These are phyloP conservation scores for Acanthurus leucopareius DNA, from an alignment of 2,797 vertebrate species.

Conservation along the genomic window DNA sequence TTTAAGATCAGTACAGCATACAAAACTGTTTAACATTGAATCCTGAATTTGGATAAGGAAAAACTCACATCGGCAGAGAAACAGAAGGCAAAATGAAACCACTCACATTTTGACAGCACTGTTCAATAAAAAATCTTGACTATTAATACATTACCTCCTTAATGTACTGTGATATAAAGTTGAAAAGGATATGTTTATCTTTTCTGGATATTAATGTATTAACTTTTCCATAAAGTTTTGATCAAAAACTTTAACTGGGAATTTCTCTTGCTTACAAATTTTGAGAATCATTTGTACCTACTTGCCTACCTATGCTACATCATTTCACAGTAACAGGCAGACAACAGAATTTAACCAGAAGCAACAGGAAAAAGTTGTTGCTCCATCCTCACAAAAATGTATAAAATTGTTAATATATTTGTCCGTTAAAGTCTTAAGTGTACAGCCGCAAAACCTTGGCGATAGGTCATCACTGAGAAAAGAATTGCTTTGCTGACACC, in stretches of 20 bases:
- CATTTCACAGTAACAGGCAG: neutral
- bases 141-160: neutral
- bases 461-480: neutral
- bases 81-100: neutral
- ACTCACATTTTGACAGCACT: neutral
- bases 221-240: constrained; percentile 34
- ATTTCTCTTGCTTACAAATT: neutral
- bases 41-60: neutral
- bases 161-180: constrained; percentile 8
- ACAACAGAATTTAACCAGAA: neutral
- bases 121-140: too few species aligned
- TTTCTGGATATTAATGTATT: constrained; percentile 25
- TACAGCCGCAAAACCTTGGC: neutral
- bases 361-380: neutral
- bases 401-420: neutral
- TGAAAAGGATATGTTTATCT: constrained; percentile 30
- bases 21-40: neutral
- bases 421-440: neutral
- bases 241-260: neutral
- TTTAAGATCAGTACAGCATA: neutral
- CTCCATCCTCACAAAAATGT: too few species aligned
- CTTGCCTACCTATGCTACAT: neutral
- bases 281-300: neutral
- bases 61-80: neutral
- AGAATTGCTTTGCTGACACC: constrained; percentile 7